These are phyloP conservation scores for Hemicentrotus pulcherrimus DNA, from an alignment of 35 echinoderm and acorn worm species.

Conservation along the genomic window DNA sequence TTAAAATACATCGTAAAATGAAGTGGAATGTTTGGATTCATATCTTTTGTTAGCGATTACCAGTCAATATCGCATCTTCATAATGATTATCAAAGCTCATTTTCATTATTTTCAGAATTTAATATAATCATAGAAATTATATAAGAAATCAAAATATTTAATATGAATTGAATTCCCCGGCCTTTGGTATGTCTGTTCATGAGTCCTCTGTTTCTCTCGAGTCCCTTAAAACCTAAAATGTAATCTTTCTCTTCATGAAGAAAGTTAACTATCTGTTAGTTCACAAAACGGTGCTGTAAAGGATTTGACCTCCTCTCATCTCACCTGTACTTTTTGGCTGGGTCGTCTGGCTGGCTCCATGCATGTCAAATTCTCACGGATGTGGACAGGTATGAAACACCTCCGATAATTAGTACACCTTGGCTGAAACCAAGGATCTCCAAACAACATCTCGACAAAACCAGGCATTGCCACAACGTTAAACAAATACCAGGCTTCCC, in stretches of 20 bases:
- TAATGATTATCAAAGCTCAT: too few species aligned
- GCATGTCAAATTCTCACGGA: not conserved
- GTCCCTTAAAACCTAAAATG: constrained; percentile 10
- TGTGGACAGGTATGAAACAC: not conserved
- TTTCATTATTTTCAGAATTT: too few species aligned
- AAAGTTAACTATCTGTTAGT: not conserved
- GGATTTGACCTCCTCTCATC: not conserved
- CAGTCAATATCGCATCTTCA: too few species aligned
- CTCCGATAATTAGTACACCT: not conserved
- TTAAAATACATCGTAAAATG: too few species aligned
- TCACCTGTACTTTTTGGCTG: not conserved
- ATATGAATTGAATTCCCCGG: not conserved
- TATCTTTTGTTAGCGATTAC: too few species aligned
- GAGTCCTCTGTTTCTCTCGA: not conserved
- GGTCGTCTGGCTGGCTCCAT: not conserved
- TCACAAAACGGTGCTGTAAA: not conserved
- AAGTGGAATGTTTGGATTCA: too few species aligned
- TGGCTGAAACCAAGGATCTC: not conserved
- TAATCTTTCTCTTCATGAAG: not conserved
- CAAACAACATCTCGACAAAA: not conserved
- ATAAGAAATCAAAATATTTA: too few species aligned
- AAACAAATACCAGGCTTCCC: not conserved
- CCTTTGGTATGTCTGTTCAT: not conserved
- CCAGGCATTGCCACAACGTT: not conserved
- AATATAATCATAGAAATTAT: too few species aligned